These are phyloP conservation scores for Saccostrea glomerata DNA, from an alignment of 1,140 invertebrate genomes.

Conservation along the genomic window DNA sequence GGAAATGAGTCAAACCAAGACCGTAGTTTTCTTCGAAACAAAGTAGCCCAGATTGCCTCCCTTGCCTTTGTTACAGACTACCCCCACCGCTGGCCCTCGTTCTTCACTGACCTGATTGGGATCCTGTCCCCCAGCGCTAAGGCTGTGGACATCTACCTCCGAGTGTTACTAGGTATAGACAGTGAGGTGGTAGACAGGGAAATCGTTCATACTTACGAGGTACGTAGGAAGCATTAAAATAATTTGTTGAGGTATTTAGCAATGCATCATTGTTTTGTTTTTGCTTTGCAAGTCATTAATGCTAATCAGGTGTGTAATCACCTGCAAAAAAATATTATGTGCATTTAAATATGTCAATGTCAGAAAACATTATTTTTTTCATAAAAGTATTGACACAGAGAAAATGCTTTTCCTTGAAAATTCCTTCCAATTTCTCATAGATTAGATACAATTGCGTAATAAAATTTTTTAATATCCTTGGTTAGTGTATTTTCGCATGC, in stretches of 20 bases:
- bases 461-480: too few species aligned
- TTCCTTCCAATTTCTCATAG: too few species aligned
- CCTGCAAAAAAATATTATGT: too few species aligned
- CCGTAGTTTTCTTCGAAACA: conserved; percentile 79
- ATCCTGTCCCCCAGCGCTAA: conserved; percentile 75
- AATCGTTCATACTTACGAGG: conserved; percentile 78
- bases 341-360: too few species aligned
- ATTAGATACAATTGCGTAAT: too few species aligned
- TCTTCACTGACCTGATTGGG: conserved; percentile 81
- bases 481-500: not conserved
- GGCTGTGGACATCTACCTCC: conserved; percentile 81
- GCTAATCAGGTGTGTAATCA: too few species aligned
- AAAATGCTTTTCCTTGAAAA: too few species aligned
- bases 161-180: conserved; percentile 81
- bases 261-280: too few species aligned
- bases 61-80: conserved; percentile 81
- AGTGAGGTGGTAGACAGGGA: conserved; percentile 81
- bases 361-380: too few species aligned
- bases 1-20: conserved; percentile 62
- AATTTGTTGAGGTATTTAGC: too few species aligned
- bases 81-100: conserved; percentile 81
- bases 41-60: conserved; percentile 81
- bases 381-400: too few species aligned
- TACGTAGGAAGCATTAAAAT: conserved; percentile 45
- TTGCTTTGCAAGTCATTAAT: too few species aligned